A percentile compares a stretch with the other conserved stretches of the same genome.
Evolutionary conservation across 2,888 invertebrate genomes (phyloP).

Genomic region (Tricholauxania praeusta): DNA sequence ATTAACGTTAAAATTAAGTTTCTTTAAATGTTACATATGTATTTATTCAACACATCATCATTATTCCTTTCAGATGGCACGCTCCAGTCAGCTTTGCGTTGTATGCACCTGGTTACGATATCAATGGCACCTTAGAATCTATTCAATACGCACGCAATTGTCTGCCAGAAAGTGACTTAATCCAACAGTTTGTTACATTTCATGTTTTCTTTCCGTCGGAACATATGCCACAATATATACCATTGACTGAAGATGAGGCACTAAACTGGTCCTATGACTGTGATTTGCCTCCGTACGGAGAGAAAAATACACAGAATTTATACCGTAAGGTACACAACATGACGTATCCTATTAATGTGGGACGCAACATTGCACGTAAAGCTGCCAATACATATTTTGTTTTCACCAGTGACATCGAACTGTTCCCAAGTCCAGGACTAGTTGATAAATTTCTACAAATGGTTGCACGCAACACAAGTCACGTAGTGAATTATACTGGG

Average conservation of each 20-base stretch:
- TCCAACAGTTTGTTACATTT: constrained; percentile 74
- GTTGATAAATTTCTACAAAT: constrained; percentile 83
- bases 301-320: constrained; percentile 68
- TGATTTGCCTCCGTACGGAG: constrained; percentile 51
- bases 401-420: constrained; percentile 87
- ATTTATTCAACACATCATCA: background rate
- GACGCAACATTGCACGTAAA: constrained; percentile 85
- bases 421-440: constrained; percentile 84
- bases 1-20: too few species aligned
- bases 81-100: constrained; percentile 76
- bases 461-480: constrained; percentile 75
- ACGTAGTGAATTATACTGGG: background rate
- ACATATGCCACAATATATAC: constrained; percentile 70
- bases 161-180: constrained; percentile 67
- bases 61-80: constrained; percentile 70
- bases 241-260: constrained; percentile 51
- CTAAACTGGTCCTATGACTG: constrained; percentile 47
- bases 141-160: constrained; percentile 74
- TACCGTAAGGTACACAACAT: constrained; percentile 75
- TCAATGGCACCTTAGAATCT: constrained; percentile 71
- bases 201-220: constrained; percentile 74
- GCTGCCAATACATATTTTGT: constrained; percentile 83
- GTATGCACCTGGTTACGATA: constrained; percentile 75
- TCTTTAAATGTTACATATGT: constrained; percentile 32
- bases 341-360: constrained; percentile 89